phyloP scores from a whole-genome alignment of 2,797 vertebrate species.

The Acipenser oxyrinchus region DNA sequence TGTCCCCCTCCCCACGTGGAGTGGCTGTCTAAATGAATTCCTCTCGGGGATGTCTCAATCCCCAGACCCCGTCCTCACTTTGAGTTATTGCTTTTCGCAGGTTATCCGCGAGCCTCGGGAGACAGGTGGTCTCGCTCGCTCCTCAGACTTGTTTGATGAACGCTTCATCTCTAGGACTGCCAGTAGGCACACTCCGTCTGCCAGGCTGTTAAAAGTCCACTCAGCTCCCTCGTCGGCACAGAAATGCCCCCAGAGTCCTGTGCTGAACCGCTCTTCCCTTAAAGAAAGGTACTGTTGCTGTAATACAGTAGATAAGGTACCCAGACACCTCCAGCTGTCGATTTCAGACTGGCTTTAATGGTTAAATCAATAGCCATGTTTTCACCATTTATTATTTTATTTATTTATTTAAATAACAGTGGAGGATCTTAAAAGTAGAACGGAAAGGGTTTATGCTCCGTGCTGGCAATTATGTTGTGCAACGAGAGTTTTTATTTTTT shows the following conservation, averaged over 20 bases:
- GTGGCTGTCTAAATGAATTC: neutral
- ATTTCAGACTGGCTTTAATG: neutral
- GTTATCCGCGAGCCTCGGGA: conserved; percentile 32
- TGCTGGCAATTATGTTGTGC: too few species aligned
- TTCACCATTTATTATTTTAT: neutral
- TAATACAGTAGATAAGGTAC: neutral
- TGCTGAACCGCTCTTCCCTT: conserved; percentile 65
- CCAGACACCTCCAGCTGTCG: neutral
- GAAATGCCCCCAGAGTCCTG: conserved; percentile 50
- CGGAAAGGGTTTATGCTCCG: too few species aligned
- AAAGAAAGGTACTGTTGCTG: conserved; percentile 69
- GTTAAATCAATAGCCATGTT: neutral
- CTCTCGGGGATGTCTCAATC: neutral
- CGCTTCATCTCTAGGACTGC: conserved; percentile 28
- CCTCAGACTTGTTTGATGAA: conserved; percentile 37
- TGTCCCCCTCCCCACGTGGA: neutral
- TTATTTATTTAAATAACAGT: neutral
- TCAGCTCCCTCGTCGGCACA: conserved; percentile 40
- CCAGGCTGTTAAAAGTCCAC: conserved; percentile 28
- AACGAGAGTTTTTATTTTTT: too few species aligned
- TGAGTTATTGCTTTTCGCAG: conserved; percentile 39
- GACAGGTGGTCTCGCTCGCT: conserved; percentile 38
- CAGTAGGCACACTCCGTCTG: conserved; percentile 25
- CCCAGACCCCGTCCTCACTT: neutral
- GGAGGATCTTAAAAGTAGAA: too few species aligned